phyloP scores from a whole-genome alignment of 2,888 invertebrate species.

The Limenitis camilla region DNA sequence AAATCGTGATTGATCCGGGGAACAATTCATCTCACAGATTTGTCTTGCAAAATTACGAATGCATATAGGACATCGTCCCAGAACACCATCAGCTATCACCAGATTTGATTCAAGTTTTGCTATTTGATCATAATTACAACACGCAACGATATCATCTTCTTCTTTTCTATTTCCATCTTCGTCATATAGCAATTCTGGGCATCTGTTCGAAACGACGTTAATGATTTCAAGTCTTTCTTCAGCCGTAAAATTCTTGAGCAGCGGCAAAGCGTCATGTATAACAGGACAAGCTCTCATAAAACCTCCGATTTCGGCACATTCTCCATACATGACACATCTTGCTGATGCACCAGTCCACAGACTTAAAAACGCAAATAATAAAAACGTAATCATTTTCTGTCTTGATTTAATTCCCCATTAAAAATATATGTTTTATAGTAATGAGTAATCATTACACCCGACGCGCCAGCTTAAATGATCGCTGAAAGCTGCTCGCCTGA shows the following conservation, averaged over 20 bases:
- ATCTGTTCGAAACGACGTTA: conserved; percentile 67
- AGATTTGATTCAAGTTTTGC: conserved; percentile 69
- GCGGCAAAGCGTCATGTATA: conserved; percentile 33
- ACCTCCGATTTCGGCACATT: conserved; percentile 39
- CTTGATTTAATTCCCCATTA: neutral
- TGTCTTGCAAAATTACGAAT: conserved; percentile 81
- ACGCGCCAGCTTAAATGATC: conserved; percentile 3
- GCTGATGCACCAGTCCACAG: conserved; percentile 37
- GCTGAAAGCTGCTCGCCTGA: conserved; percentile 2
- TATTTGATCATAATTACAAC: conserved; percentile 77
- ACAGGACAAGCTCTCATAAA: conserved; percentile 42
- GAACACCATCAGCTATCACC: conserved; percentile 77
- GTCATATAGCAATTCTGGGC: conserved; percentile 74
- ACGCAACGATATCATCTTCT: conserved; percentile 63
- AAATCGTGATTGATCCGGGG: conserved; percentile 78
- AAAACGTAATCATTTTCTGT: conserved; percentile 24
- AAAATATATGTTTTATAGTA: conserved; percentile 1
- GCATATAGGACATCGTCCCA: conserved; percentile 89
- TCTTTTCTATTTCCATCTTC: conserved; percentile 46
- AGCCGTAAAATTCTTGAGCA: conserved; percentile 42
- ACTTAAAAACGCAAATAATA: conserved; percentile 30
- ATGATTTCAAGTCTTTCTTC: conserved; percentile 45
- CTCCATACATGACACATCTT: conserved; percentile 48
- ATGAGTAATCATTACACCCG: neutral
- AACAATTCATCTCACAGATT: conserved; percentile 89